Evolutionary conservation across 92 coral and sea anemone species (phyloP).

Genomic region (Chrysogorgia sp.): DNA sequence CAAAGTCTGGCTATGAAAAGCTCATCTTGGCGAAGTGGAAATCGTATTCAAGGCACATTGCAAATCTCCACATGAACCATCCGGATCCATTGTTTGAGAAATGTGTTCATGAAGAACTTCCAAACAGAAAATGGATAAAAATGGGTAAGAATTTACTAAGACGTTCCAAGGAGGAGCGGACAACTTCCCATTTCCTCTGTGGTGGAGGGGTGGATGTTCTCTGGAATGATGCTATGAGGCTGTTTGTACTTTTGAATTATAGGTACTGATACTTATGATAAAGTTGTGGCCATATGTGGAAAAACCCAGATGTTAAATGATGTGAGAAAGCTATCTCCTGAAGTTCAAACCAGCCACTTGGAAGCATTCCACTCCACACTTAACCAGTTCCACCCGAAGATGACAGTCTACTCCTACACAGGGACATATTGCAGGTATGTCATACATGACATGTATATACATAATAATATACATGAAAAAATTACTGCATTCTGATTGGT

Average conservation of each 20-base stretch:
- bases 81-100: neutral
- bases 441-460: too few species aligned
- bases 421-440: conserved; percentile 19
- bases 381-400: conserved; percentile 30
- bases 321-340: conserved; percentile 10
- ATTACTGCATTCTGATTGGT: too few species aligned
- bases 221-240: too few species aligned
- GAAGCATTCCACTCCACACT: conserved; percentile 20
- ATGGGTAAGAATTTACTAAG: too few species aligned
- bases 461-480: too few species aligned
- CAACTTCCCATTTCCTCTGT: too few species aligned
- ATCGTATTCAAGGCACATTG: conserved; percentile 4
- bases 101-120: neutral
- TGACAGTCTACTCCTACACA: neutral
- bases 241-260: neutral
- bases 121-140: too few species aligned
- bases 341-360: conserved; percentile 11
- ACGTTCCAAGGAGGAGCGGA: too few species aligned
- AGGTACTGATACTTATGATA: conserved; percentile 14
- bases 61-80: neutral
- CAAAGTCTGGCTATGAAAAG: neutral
- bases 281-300: neutral
- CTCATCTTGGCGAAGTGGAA: conserved; percentile 14
- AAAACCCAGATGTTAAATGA: conserved; percentile 1
- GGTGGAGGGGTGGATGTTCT: too few species aligned